These are phyloP conservation scores for Gadus macrocephalus DNA, from an alignment of 2,113 vertebrate genomes.

Conservation along the genomic window DNA sequence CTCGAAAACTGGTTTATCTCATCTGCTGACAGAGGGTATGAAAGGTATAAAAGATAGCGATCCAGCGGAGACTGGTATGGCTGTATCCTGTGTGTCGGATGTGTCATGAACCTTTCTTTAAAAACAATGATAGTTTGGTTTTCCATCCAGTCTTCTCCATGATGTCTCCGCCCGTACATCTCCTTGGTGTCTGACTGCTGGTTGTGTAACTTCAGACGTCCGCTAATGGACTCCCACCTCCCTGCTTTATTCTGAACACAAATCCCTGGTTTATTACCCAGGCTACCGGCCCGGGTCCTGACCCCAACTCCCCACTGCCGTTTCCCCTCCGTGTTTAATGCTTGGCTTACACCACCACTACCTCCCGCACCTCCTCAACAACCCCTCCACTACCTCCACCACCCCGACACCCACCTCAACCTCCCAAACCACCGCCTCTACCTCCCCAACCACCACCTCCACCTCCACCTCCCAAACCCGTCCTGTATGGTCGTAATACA, in stretches of 20 bases:
- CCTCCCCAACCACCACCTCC: conserved; percentile 7
- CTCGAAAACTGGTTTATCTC: conserved; percentile 28
- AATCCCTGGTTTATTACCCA: conserved; percentile 68
- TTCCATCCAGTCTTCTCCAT: too few species aligned
- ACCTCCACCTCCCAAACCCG: not conserved
- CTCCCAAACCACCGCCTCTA: conserved; percentile 8
- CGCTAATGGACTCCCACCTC: conserved; percentile 38
- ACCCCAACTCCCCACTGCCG: conserved; percentile 65
- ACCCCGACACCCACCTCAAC: too few species aligned
- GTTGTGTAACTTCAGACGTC: not conserved
- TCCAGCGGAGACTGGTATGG: too few species aligned
- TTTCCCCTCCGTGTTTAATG: conserved; percentile 58
- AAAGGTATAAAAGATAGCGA: too few species aligned
- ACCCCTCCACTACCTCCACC: too few species aligned
- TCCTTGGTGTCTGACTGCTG: too few species aligned
- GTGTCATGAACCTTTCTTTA: too few species aligned
- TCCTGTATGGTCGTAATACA: conserved; percentile 65
- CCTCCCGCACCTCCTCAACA: not conserved
- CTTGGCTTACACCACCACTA: conserved; percentile 21
- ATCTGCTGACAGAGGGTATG: not conserved
- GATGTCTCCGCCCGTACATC: too few species aligned
- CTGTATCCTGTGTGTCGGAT: too few species aligned
- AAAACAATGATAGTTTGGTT: too few species aligned
- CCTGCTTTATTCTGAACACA: conserved; percentile 62
- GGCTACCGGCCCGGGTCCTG: conserved; percentile 59